Evolutionary conservation across 2,888 invertebrate genomes (phyloP).

Genomic region (Scaptomyza cyrtandrae): DNA sequence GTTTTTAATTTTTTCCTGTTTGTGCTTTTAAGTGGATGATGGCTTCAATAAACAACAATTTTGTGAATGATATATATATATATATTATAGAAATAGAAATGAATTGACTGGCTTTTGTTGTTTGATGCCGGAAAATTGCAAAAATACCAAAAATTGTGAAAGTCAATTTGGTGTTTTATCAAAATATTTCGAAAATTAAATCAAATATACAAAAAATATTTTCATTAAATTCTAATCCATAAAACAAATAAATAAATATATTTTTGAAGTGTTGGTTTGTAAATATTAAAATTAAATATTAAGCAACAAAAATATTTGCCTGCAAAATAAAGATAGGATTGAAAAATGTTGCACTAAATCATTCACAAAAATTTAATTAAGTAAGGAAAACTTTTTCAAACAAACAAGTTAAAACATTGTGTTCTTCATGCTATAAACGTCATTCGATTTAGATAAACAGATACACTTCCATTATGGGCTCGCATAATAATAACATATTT

Average conservation of each 20-base stretch:
- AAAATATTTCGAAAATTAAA: not conserved
- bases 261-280: not conserved
- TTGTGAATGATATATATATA: not conserved
- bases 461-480: not conserved
- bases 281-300: slow-evolving; percentile 1
- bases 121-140: not conserved
- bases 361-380: not conserved
- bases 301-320: not conserved
- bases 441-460: slow-evolving; percentile 30
- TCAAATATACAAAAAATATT: not conserved
- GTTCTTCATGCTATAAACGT: slow-evolving; percentile 8
- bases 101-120: not conserved
- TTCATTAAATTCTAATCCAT: not conserved
- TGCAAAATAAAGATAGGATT: too few species aligned
- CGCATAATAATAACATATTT: not conserved
- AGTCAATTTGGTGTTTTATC: not conserved
- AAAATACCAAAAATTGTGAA: not conserved
- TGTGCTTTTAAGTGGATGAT: not conserved
- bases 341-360: not conserved
- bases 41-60: not conserved
- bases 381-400: not conserved
- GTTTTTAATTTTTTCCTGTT: not conserved
- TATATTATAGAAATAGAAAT: not conserved
- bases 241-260: not conserved
- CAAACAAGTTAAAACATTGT: too few species aligned